A percentile compares a stretch with the other conserved stretches of the same genome.
phyloP scores from a whole-genome alignment of 2,113 vertebrate species.

The Dendrocopos noguchii region DNA sequence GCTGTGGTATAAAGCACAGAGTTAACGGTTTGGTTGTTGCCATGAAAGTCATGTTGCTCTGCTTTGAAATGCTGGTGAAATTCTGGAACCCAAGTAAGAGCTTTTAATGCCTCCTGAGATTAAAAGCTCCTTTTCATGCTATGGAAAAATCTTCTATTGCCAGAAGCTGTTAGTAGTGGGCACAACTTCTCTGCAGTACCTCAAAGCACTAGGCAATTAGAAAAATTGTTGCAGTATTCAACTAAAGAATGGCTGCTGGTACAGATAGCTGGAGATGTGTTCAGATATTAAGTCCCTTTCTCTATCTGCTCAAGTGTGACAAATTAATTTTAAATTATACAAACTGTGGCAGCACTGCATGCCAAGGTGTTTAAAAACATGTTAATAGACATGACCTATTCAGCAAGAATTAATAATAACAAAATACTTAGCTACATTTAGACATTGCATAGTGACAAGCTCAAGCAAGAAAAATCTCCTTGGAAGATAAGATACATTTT shows the following conservation, averaged over 20 bases:
- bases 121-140: neutral
- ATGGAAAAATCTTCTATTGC: neutral
- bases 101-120: neutral
- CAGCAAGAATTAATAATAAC: neutral
- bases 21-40: neutral
- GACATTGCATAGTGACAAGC: neutral
- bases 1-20: accelerated
- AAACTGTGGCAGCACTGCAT: neutral
- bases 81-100: neutral
- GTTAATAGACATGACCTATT: neutral
- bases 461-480: neutral
- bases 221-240: neutral
- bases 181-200: neutral
- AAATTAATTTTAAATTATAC: neutral
- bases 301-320: neutral
- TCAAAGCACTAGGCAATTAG: neutral
- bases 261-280: neutral
- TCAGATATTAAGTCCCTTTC: neutral
- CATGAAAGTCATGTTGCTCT: neutral
- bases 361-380: neutral
- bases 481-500: neutral
- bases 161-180: neutral
- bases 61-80: neutral
- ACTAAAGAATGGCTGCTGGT: neutral
- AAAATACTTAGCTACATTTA: neutral